Conservation (phyloP, 2,888 invertebrate genomes). For the Hirtodrosophila cameraria region DNA sequence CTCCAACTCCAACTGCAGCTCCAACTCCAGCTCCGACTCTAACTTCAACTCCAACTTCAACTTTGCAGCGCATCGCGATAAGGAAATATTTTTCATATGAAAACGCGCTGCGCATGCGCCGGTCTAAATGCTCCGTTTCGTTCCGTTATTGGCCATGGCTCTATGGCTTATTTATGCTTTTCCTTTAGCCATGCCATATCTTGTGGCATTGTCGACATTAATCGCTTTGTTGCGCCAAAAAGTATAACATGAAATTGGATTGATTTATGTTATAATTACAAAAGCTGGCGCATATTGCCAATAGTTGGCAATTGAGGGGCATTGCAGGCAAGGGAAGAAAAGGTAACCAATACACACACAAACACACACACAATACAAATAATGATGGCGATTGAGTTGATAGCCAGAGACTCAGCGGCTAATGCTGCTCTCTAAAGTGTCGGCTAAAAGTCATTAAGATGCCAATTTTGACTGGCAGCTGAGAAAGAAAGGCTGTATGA, state of each 20-base stretch:
- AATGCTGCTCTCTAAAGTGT: slow-evolving; percentile 30
- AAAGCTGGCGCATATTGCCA: slow-evolving; percentile 27
- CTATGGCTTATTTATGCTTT: slow-evolving; percentile 75
- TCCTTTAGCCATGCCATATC: slow-evolving; percentile 77
- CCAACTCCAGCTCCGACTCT: slow-evolving; percentile 9
- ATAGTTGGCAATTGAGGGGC: slow-evolving; percentile 7
- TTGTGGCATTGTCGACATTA: slow-evolving; percentile 73
- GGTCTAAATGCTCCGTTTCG: slow-evolving; percentile 40
- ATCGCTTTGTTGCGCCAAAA: slow-evolving; percentile 71
- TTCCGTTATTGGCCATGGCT: slow-evolving; percentile 69
- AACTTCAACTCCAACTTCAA: slow-evolving; percentile 24
- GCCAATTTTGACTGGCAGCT: slow-evolving; percentile 2
- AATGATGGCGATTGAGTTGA: slow-evolving; percentile 27
- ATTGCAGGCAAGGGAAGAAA: not conserved
- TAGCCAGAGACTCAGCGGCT: slow-evolving; percentile 8
- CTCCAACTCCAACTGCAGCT: slow-evolving; percentile 16
- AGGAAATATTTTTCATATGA: slow-evolving; percentile 75
- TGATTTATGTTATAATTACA: slow-evolving; percentile 79
- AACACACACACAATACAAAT: slow-evolving; percentile 30
- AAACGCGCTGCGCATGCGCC: slow-evolving; percentile 53
- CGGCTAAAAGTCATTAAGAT: slow-evolving; percentile 41
- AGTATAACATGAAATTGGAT: slow-evolving; percentile 75
- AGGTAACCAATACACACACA: not conserved
- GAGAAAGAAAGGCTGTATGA: slow-evolving; percentile 21
- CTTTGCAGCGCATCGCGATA: slow-evolving; percentile 68